Conservation (phyloP, 2,888 invertebrate genomes). For the Notodonta ziczac region DNA sequence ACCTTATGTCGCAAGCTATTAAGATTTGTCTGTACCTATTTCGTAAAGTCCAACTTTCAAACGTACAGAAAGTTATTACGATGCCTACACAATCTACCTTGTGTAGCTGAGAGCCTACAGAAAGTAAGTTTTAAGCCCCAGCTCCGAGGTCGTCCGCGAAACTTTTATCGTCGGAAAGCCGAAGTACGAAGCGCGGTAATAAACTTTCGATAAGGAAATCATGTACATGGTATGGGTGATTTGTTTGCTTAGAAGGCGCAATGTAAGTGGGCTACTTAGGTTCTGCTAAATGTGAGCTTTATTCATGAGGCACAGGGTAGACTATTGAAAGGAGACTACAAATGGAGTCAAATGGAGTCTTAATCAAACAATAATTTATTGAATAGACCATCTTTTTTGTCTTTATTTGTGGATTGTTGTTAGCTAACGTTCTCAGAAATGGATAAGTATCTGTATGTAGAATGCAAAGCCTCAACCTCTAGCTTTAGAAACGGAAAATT, state of each 20-base stretch:
- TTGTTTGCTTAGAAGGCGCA: neutral
- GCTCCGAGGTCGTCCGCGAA: conserved; percentile 11
- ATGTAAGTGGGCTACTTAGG: neutral
- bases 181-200: conserved; percentile 15
- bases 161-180: conserved; percentile 13
- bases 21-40: neutral
- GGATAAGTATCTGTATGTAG: too few relatives aligned
- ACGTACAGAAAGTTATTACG: neutral
- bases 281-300: too few relatives aligned
- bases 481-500: too few relatives aligned
- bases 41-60: neutral
- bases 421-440: too few relatives aligned
- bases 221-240: conserved; percentile 9
- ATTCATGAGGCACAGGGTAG: too few relatives aligned
- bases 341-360: too few relatives aligned
- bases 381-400: too few relatives aligned
- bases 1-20: too few relatives aligned
- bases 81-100: neutral
- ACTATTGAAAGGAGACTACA: too few relatives aligned
- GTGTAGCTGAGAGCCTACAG: conserved; percentile 12
- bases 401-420: too few relatives aligned
- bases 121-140: conserved; percentile 12
- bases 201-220: conserved; percentile 23
- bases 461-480: too few relatives aligned
- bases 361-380: too few relatives aligned